Evolutionary conservation across 2,888 invertebrate species (phyloP).

Genomic region (Poecilobothrus nobilitatus): DNA sequence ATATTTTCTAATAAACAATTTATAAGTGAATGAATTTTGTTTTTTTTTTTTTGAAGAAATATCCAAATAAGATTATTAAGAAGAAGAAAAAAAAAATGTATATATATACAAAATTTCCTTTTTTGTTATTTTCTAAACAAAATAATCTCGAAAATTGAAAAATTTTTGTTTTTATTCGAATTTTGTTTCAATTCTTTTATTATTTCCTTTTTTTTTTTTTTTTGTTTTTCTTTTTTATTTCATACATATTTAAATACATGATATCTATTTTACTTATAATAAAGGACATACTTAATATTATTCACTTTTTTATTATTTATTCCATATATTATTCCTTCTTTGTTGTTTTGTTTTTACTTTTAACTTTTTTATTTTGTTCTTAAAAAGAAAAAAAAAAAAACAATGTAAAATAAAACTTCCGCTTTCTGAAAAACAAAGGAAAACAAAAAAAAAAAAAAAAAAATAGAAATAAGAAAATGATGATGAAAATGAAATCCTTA

Average conservation of each 20-base stretch:
- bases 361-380: not conserved
- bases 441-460: too few relatives aligned
- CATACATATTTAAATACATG: not conserved
- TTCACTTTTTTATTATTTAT: not conserved
- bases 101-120: not conserved
- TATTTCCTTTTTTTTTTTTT: not conserved
- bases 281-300: conserved; percentile 2
- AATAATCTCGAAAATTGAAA: not conserved
- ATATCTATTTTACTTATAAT: not conserved
- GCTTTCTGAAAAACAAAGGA: not conserved
- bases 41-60: too few relatives aligned
- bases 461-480: too few relatives aligned
- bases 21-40: too few relatives aligned
- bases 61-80: not conserved
- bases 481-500: not conserved
- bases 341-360: too few relatives aligned
- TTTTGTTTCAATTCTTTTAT: too few relatives aligned
- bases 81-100: not conserved
- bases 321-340: too few relatives aligned
- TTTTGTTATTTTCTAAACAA: not conserved
- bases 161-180: not conserved
- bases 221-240: not conserved
- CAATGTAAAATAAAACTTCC: not conserved
- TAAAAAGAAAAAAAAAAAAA: not conserved
- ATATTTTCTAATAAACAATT: too few relatives aligned